Percentiles rank a stretch among this genome's conserved stretches.
phyloP scores from a whole-genome alignment of 2,113 vertebrate species.

The Xyliphius kryptos region DNA sequence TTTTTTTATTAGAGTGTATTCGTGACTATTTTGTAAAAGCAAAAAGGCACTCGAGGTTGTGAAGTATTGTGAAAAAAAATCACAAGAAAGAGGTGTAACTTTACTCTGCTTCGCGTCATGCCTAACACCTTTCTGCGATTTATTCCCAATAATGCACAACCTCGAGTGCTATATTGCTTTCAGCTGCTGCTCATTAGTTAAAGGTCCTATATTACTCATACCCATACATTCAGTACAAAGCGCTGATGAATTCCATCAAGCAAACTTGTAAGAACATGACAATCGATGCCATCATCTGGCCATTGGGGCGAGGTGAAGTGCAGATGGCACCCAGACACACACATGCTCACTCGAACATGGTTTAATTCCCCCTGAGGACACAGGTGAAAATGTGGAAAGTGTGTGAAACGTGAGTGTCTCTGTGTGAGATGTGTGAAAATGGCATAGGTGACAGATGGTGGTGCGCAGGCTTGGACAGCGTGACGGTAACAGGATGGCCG shows the following conservation, averaged over 20 bases:
- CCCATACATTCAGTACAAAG: background rate
- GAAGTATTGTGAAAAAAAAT: no score
- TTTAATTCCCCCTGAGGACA: background rate
- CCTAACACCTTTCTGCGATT: no score
- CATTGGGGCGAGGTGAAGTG: background rate
- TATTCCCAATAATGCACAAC: no score
- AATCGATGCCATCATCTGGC: background rate
- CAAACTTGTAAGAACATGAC: background rate
- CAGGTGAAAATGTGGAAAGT: conserved; percentile 16
- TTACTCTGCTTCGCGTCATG: no score
- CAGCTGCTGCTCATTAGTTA: no score
- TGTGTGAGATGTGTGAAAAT: conserved; percentile 21
- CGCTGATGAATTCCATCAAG: background rate
- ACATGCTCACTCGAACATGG: background rate
- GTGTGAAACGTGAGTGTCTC: conserved; percentile 25
- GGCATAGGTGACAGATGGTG: conserved; percentile 39
- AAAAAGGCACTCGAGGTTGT: no score
- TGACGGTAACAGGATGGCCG: conserved; percentile 21
- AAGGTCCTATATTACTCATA: background rate
- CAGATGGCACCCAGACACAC: conserved; percentile 4
- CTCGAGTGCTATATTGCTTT: no score
- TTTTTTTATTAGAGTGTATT: no score
- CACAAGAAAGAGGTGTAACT: no score
- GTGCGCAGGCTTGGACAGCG: conserved; percentile 23
- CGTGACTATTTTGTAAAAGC: no score